Conservation (phyloP, 2,797 vertebrate species). For the Varecia variegata region DNA sequence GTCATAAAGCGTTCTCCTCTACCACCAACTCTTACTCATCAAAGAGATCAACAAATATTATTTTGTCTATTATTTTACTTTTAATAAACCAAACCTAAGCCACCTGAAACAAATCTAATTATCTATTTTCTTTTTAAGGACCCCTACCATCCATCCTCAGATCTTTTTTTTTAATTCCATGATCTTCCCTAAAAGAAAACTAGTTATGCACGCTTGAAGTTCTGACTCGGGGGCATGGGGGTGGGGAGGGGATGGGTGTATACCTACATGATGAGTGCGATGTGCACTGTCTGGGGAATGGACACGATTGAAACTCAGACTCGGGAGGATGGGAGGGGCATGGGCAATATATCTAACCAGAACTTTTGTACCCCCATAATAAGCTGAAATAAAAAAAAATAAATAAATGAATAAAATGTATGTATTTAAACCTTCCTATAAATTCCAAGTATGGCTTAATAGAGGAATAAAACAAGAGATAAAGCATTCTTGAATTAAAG, state of each 20-base stretch:
- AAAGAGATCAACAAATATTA: background rate
- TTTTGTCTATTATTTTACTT: background rate
- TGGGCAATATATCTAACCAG: too few species aligned
- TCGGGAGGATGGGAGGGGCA: too few species aligned
- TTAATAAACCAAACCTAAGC: background rate
- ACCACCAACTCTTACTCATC: background rate
- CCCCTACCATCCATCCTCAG: background rate
- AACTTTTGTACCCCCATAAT: too few species aligned
- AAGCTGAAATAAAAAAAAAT: too few species aligned
- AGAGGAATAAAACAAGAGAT: background rate
- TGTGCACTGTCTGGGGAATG: too few species aligned
- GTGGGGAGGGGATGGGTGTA: too few species aligned
- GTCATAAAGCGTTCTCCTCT: background rate
- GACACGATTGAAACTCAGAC: too few species aligned
- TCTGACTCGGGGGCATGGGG: too few species aligned
- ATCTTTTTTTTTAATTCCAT: background rate
- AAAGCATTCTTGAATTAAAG: background rate
- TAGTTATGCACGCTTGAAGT: too few species aligned
- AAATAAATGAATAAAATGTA: too few species aligned
- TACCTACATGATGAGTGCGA: too few species aligned
- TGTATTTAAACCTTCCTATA: conserved; percentile 9
- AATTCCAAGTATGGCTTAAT: conserved; percentile 2
- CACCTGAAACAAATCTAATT: background rate
- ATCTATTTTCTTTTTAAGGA: conserved; percentile 21
- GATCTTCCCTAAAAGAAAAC: conserved; percentile 12